Evolutionary conservation across 2,888 invertebrate species (phyloP).

Genomic region (Stenoptilia bipunctidactyla): DNA sequence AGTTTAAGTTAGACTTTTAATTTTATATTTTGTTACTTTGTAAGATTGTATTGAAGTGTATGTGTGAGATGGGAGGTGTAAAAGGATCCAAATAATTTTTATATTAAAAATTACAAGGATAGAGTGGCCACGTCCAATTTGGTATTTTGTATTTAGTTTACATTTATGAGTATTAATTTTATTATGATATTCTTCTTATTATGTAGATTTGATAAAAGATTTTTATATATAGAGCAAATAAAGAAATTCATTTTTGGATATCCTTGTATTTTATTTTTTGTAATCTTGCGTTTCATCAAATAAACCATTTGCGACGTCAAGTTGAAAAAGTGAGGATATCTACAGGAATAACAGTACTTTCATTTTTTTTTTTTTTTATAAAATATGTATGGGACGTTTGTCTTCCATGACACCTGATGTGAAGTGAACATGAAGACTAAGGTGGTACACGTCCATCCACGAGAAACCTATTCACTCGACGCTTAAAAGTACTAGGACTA

Average conservation of each 20-base stretch:
- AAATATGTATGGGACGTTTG: no score
- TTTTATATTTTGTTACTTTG: constrained; percentile 41
- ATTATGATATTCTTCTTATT: constrained; percentile 61
- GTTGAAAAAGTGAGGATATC: no score
- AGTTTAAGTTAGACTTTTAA: constrained; percentile 35
- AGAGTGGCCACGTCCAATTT: constrained; percentile 53
- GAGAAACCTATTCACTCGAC: no score
- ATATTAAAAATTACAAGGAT: constrained; percentile 66
- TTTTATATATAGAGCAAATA: constrained; percentile 56
- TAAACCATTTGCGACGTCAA: no score
- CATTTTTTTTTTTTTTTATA: no score
- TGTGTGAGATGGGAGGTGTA: constrained; percentile 28
- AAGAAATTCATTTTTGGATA: constrained; percentile 29
- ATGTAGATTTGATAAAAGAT: constrained; percentile 55
- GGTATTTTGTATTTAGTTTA: constrained; percentile 42
- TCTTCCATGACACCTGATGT: no score
- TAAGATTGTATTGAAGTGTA: constrained; percentile 27
- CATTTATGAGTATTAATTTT: constrained; percentile 38
- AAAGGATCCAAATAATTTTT: constrained; percentile 57
- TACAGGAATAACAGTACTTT: no score
- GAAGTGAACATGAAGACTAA: no score
- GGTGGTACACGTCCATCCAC: no score
- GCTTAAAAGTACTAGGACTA: no score
- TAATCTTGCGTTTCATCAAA: no score
- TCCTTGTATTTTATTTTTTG: no score